A percentile compares a stretch with the other conserved stretches of the same genome.
Conservation (phyloP, 2,888 invertebrate genomes). For the Yponomeuta sedellus region DNA sequence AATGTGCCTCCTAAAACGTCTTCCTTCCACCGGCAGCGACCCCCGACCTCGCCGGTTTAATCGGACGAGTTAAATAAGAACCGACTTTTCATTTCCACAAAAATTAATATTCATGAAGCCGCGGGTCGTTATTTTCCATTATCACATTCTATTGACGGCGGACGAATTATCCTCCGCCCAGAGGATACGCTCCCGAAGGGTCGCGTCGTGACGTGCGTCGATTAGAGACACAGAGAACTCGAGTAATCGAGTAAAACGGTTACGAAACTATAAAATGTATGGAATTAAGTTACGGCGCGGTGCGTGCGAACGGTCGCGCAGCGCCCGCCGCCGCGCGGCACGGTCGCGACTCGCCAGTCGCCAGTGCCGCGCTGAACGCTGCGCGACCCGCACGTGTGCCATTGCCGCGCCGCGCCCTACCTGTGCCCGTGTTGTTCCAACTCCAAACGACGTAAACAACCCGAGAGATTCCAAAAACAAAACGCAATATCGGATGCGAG, state of each 20-base stretch:
- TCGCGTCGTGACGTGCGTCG: constrained; percentile 70
- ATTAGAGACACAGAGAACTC: constrained; percentile 51
- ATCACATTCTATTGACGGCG: constrained; percentile 31
- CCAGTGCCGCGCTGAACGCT: constrained; percentile 42
- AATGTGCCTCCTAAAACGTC: constrained; percentile 33
- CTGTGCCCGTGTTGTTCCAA: constrained; percentile 52
- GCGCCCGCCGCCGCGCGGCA: constrained; percentile 24
- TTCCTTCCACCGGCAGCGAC: constrained; percentile 2
- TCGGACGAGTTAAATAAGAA: constrained; percentile 44
- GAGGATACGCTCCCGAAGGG: constrained; percentile 20
- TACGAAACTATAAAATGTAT: constrained; percentile 71
- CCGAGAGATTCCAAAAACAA: neutral
- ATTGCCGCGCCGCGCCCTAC: constrained; percentile 34
- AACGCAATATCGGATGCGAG: constrained; percentile 3
- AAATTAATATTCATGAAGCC: constrained; percentile 57
- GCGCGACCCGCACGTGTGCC: constrained; percentile 30
- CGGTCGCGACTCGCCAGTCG: constrained; percentile 3
- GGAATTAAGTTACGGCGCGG: constrained; percentile 68
- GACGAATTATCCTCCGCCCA: neutral
- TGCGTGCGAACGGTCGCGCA: constrained; percentile 25
- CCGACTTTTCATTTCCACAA: constrained; percentile 51
- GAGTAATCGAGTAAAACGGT: constrained; percentile 66
- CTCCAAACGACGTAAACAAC: constrained; percentile 60
- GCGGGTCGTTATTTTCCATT: constrained; percentile 26
- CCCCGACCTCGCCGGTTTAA: constrained; percentile 23